Conservation (phyloP, 2,888 invertebrate genomes). For the Cerceris rybyensis region DNA sequence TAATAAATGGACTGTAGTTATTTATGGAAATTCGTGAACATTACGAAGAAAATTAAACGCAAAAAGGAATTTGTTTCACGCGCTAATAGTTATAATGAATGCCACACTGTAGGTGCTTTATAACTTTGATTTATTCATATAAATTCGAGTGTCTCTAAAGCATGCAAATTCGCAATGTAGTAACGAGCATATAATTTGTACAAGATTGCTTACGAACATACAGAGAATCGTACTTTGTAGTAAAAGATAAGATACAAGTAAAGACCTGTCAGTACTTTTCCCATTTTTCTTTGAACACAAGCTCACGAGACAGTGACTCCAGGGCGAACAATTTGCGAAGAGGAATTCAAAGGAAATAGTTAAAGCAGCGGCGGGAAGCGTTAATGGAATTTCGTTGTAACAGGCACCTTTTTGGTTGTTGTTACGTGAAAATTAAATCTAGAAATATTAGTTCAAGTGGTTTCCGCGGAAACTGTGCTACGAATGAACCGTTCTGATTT, state of each 20-base stretch:
- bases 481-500: background rate
- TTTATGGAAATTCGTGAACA: too few species aligned
- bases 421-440: conserved; percentile 35
- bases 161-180: conserved; percentile 3
- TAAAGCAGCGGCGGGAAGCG: conserved; percentile 50
- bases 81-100: too few species aligned
- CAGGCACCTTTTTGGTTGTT: conserved; percentile 50
- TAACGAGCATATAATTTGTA: background rate
- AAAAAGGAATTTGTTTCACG: too few species aligned
- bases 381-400: conserved; percentile 66
- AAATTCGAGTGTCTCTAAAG: background rate
- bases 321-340: conserved; percentile 55
- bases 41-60: too few species aligned
- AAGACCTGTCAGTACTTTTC: conserved; percentile 48
- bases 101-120: too few species aligned
- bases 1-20: too few species aligned
- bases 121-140: background rate
- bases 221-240: conserved; percentile 6
- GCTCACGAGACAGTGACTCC: conserved; percentile 47
- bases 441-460: conserved; percentile 5
- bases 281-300: conserved; percentile 52
- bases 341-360: conserved; percentile 64
- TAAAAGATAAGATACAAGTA: conserved; percentile 35
- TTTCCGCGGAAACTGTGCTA: background rate
- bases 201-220: conserved; percentile 17